A percentile compares a stretch with the other conserved stretches of the same genome.
These are phyloP conservation scores for Cardinalis cardinalis DNA, from an alignment of 2,113 vertebrate species.

Conservation along the genomic window DNA sequence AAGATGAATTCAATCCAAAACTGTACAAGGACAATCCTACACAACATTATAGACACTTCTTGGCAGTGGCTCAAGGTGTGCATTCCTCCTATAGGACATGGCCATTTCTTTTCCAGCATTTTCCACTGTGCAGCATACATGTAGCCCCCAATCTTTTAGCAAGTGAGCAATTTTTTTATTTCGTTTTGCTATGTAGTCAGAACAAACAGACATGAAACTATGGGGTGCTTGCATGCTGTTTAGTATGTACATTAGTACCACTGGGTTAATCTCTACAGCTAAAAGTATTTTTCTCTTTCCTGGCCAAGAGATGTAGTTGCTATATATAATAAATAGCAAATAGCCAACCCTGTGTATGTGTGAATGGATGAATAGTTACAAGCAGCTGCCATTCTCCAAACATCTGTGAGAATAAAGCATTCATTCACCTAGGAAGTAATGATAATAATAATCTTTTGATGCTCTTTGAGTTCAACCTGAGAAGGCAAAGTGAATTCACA, in stretches of 20 bases:
- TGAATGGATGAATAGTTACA: neutral
- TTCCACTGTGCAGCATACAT: neutral
- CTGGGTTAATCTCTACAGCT: neutral
- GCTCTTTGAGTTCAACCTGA: neutral
- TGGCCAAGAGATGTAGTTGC: neutral
- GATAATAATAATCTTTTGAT: neutral
- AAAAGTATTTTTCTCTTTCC: neutral
- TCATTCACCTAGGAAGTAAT: neutral
- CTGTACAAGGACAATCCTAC: neutral
- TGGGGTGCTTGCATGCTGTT: neutral
- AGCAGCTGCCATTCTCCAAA: neutral
- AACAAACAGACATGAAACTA: neutral
- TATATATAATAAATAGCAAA: neutral
- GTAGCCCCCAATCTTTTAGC: neutral
- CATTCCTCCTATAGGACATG: neutral
- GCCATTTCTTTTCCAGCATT: neutral
- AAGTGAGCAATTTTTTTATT: neutral
- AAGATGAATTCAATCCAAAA: neutral
- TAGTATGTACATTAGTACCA: neutral
- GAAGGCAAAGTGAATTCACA: neutral
- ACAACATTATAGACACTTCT: neutral
- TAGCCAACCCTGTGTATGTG: neutral
- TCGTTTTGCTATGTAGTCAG: neutral
- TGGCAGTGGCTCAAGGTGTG: neutral
- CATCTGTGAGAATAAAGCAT: neutral